Evolutionary conservation across 2,888 invertebrate species (phyloP).

Genomic region (Phorcus lineatus): DNA sequence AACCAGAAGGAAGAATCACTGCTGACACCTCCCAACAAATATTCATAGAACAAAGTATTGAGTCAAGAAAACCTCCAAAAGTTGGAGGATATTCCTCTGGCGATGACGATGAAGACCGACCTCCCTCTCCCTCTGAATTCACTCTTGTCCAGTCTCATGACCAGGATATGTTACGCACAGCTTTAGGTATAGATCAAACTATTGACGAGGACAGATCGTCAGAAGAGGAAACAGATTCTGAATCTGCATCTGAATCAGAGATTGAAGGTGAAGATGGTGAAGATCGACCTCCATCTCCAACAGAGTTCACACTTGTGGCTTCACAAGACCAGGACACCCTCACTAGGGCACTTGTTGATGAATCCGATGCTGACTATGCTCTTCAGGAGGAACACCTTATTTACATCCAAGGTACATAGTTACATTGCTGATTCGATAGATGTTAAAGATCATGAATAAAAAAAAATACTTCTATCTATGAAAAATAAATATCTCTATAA

Average conservation of each 20-base stretch:
- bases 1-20: conserved; percentile 61
- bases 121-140: conserved; percentile 73
- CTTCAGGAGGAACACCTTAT: conserved; percentile 19
- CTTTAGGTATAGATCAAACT: conserved; percentile 34
- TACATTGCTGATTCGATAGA: background rate
- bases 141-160: conserved; percentile 66
- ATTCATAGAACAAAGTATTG: conserved; percentile 63
- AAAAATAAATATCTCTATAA: too few species aligned
- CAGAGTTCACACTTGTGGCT: conserved; percentile 71
- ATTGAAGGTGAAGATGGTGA: conserved; percentile 35
- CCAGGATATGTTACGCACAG: conserved; percentile 38
- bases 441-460: too few species aligned
- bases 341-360: conserved; percentile 48
- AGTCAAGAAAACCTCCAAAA: conserved; percentile 9
- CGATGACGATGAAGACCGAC: conserved; percentile 52
- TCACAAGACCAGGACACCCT: conserved; percentile 68
- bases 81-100: conserved; percentile 23
- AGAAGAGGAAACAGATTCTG: conserved; percentile 8
- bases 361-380: background rate
- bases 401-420: conserved; percentile 17
- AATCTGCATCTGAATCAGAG: conserved; percentile 34
- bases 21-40: conserved; percentile 71
- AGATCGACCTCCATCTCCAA: conserved; percentile 72
- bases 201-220: conserved; percentile 32
- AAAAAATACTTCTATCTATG: too few species aligned